Evolutionary conservation across 2,888 invertebrate species (phyloP).

Genomic region (Sesia apiformis): DNA sequence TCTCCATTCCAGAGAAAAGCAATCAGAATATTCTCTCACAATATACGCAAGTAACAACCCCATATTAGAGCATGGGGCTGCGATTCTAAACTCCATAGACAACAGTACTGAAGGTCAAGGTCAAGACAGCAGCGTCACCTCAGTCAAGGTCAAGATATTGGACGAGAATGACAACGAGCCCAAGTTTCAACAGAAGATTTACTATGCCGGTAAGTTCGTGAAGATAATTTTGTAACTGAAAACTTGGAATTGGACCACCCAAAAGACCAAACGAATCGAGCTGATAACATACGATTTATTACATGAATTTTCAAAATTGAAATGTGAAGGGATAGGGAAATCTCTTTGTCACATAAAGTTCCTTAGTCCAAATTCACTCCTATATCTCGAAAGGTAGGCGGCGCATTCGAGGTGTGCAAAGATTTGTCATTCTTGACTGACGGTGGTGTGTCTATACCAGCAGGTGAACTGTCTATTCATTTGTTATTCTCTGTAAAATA

Average conservation of each 20-base stretch:
- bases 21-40: constrained; percentile 82
- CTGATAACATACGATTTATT: too few species aligned
- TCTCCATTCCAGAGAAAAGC: constrained; percentile 76
- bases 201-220: constrained; percentile 75
- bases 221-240: background rate
- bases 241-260: too few species aligned
- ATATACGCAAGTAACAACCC: constrained; percentile 90
- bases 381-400: too few species aligned
- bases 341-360: too few species aligned
- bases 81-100: constrained; percentile 50
- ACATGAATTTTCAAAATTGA: constrained; percentile 20
- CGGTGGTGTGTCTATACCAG: too few species aligned
- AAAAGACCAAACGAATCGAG: too few species aligned
- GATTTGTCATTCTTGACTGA: too few species aligned
- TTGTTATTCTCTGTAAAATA: too few species aligned
- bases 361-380: too few species aligned
- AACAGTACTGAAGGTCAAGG: constrained; percentile 45
- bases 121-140: constrained; percentile 79
- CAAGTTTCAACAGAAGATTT: constrained; percentile 76
- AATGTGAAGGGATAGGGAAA: too few species aligned
- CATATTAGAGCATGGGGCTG: constrained; percentile 74
- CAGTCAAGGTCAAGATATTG: constrained; percentile 80
- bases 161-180: constrained; percentile 93
- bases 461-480: too few species aligned
- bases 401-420: too few species aligned